Evolutionary conservation across 2,113 vertebrate genomes (phyloP).

Genomic region (Notothenia rossii): DNA sequence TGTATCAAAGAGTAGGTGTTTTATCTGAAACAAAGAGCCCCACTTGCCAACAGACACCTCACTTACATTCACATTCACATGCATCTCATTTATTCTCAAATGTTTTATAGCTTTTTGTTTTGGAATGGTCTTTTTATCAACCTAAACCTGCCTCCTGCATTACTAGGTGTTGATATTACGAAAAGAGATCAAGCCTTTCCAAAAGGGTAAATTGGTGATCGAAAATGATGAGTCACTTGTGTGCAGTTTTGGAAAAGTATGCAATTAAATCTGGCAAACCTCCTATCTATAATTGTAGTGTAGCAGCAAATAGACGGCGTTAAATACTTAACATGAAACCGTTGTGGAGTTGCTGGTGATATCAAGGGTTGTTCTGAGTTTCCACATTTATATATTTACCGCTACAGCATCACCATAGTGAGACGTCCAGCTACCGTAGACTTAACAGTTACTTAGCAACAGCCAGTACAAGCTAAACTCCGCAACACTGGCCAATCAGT

Average conservation of each 20-base stretch:
- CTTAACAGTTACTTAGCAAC: slow-evolving; percentile 67
- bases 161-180: no score
- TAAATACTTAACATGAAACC: background rate
- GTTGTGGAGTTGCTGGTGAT: background rate
- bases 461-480: slow-evolving; percentile 17
- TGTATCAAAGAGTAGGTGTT: slow-evolving; percentile 7
- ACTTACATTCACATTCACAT: background rate
- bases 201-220: background rate
- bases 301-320: background rate
- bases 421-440: slow-evolving; percentile 21
- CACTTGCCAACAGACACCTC: background rate
- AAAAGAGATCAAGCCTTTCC: background rate
- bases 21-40: slow-evolving; percentile 1
- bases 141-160: no score
- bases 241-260: background rate
- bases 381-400: background rate
- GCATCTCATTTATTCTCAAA: background rate
- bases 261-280: background rate
- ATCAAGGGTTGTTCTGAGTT: background rate
- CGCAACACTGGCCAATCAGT: background rate
- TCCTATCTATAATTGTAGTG: background rate
- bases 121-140: background rate
- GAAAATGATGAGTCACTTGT: background rate
- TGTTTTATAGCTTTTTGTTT: background rate
- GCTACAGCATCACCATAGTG: slow-evolving; percentile 21